Percentiles rank a stretch among this genome's conserved stretches.
Evolutionary conservation across 2,797 vertebrate species (phyloP).

Genomic region (Pseudocheirus occidentalis): DNA sequence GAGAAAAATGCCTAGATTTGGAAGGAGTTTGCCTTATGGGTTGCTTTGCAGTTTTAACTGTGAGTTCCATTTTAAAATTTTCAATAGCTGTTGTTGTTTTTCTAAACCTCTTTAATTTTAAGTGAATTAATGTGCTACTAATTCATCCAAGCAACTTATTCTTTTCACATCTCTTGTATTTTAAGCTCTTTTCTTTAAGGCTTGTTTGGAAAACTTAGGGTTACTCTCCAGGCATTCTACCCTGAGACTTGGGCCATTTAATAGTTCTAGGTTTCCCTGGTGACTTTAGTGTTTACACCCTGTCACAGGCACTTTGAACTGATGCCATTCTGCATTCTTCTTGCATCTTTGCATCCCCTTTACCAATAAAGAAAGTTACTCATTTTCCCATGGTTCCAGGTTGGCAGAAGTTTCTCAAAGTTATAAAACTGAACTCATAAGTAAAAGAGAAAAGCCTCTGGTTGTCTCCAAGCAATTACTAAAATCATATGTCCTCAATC

Average conservation of each 20-base stretch:
- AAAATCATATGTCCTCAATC: conserved; percentile 41
- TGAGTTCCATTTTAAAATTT: not conserved
- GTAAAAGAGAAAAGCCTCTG: conserved; percentile 35
- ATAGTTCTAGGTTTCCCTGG: conserved; percentile 56
- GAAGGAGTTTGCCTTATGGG: not conserved
- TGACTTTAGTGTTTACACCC: conserved; percentile 9
- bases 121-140: conserved; percentile 34
- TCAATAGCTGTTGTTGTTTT: not conserved
- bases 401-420: conserved; percentile 49
- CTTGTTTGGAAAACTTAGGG: not conserved
- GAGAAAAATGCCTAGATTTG: not conserved
- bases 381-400: conserved; percentile 60
- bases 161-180: conserved; percentile 20
- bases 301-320: conserved; percentile 26
- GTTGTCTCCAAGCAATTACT: conserved; percentile 47
- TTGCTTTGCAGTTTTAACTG: not conserved
- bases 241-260: conserved; percentile 8
- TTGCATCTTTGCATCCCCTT: conserved; percentile 15
- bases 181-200: conserved; percentile 44
- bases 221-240: conserved; percentile 30
- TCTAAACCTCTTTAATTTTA: conserved; percentile 36
- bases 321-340: conserved; percentile 45
- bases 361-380: conserved; percentile 32
- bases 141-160: conserved; percentile 44
- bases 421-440: conserved; percentile 57